phyloP scores from a whole-genome alignment of 1,140 invertebrate species.

The Halictus rubicundus region DNA sequence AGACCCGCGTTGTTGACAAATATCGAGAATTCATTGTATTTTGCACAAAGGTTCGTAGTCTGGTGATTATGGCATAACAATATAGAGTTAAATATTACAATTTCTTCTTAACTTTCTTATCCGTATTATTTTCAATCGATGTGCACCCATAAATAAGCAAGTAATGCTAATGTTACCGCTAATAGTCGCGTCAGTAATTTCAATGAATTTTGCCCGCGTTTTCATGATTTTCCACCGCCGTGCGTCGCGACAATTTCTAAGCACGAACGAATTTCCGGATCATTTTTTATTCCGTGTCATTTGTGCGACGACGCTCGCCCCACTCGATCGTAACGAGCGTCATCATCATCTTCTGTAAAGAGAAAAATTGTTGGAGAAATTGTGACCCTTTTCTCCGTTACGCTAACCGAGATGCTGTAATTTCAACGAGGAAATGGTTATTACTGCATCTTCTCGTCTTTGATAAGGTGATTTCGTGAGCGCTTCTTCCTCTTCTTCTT shows the following conservation, averaged over 20 bases:
- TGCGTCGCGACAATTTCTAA: not conserved
- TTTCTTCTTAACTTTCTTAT: too few species aligned
- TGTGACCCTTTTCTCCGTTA: not conserved
- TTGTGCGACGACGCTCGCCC: not conserved
- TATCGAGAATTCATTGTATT: too few species aligned
- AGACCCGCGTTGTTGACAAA: too few species aligned
- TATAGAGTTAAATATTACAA: too few species aligned
- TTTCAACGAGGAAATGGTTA: slow-evolving; percentile 15
- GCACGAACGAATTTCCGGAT: slow-evolving; percentile 2
- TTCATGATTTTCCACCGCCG: too few species aligned
- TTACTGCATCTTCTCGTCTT: not conserved
- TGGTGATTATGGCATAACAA: too few species aligned
- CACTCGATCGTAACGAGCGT: not conserved
- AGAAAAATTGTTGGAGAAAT: not conserved
- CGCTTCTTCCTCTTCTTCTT: not conserved
- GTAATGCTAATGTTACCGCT: too few species aligned
- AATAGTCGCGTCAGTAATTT: too few species aligned
- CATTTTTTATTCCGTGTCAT: slow-evolving; percentile 22
- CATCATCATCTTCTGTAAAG: not conserved
- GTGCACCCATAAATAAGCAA: too few species aligned
- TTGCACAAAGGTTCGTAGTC: too few species aligned
- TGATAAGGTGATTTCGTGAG: not conserved
- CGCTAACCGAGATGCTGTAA: not conserved
- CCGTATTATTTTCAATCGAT: too few species aligned
- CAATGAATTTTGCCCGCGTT: too few species aligned